These are phyloP conservation scores for Lampris megalopsis DNA, from an alignment of 2,113 vertebrate species.

Conservation along the genomic window DNA sequence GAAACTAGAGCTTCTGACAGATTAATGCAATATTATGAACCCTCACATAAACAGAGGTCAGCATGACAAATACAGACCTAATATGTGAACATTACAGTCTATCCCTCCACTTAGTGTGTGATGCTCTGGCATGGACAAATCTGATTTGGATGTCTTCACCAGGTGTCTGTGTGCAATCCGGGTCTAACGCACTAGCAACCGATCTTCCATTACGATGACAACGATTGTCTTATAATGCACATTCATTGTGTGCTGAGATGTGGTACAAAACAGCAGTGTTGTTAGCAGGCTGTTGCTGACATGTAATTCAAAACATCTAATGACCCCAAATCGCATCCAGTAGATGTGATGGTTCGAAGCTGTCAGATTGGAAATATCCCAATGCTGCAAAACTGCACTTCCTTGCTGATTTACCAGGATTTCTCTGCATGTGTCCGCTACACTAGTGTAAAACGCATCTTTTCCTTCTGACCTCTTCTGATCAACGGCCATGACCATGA, in stretches of 20 bases:
- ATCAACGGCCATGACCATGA: neutral
- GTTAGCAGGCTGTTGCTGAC: neutral
- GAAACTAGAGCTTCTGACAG: conserved; percentile 39
- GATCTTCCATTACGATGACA: neutral
- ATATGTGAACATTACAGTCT: conserved; percentile 7
- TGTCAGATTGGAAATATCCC: too few species aligned
- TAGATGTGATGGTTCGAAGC: too few species aligned
- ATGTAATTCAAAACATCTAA: too few species aligned
- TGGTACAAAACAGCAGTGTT: neutral
- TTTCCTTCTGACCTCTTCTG: neutral
- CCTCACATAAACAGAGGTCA: conserved; percentile 27
- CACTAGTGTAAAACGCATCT: neutral
- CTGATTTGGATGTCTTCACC: conserved; percentile 20
- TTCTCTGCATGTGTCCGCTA: neutral
- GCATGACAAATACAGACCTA: conserved; percentile 24
- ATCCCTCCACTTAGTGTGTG: neutral
- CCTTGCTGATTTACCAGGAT: too few species aligned
- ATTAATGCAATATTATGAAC: conserved; percentile 42
- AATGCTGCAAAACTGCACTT: too few species aligned
- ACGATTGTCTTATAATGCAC: neutral
- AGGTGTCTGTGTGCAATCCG: conserved; percentile 1
- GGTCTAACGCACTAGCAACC: neutral
- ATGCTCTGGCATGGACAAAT: neutral
- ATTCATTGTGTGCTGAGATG: neutral
- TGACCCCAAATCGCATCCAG: too few species aligned